phyloP scores from a whole-genome alignment of 2,113 vertebrate genomes.

The Charadrius vociferus region DNA sequence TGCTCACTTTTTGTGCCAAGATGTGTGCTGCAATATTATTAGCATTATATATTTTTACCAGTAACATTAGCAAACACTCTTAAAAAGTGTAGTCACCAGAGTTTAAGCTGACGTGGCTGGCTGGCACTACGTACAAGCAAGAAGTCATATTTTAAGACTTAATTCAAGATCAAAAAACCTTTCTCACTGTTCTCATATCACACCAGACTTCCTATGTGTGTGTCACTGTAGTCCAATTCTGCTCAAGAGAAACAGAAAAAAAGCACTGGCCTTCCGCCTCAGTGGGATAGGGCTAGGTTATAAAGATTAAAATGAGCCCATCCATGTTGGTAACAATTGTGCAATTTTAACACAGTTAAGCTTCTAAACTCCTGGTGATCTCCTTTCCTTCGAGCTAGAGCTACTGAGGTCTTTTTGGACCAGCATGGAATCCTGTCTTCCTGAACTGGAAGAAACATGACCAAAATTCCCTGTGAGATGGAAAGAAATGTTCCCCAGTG shows the following conservation, averaged over 20 bases:
- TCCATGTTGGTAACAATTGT: accelerated
- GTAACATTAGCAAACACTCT: background rate
- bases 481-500: background rate
- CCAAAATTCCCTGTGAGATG: background rate
- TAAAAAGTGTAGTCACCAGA: background rate
- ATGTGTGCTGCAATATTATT: background rate
- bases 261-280: background rate
- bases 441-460: background rate
- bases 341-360: background rate
- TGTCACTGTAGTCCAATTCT: background rate
- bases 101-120: background rate
- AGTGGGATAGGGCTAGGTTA: background rate
- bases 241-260: background rate
- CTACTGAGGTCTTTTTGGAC: background rate
- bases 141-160: background rate
- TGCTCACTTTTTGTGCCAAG: background rate
- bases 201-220: background rate
- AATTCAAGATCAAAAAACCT: background rate
- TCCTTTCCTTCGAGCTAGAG: background rate
- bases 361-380: background rate
- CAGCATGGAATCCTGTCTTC: background rate
- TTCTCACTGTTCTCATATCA: background rate
- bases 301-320: background rate
- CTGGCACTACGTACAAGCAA: background rate
- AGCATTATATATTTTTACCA: background rate